Conservation (phyloP, 2,888 invertebrate species). For the Nemoura dubitans region DNA sequence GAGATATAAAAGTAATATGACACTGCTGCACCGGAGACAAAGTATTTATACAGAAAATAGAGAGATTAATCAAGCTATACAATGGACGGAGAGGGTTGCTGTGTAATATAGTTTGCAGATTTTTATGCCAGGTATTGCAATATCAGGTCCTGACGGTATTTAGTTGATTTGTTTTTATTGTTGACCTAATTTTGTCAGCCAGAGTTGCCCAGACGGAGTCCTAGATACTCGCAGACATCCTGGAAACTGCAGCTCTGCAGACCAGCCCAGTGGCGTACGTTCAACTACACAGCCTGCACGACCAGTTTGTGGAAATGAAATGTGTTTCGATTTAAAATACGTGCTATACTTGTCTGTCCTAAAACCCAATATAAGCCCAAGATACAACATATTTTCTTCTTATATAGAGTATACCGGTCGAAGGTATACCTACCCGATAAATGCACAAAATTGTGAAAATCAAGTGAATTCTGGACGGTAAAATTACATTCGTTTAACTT, state of each 20-base stretch:
- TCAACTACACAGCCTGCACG: no score
- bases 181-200: not conserved
- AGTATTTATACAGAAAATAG: not conserved
- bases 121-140: not conserved
- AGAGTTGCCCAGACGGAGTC: slow-evolving; percentile 7
- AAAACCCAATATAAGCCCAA: no score
- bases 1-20: not conserved
- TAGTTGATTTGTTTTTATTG: not conserved
- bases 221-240: not conserved
- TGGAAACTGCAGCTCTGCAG: not conserved
- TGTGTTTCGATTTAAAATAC: no score
- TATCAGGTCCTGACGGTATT: not conserved
- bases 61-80: not conserved
- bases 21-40: not conserved
- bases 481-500: no score
- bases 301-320: no score
- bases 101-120: not conserved
- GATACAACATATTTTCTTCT: no score
- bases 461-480: no score
- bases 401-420: no score
- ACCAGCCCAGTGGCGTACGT: not conserved
- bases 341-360: no score
- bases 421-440: no score
- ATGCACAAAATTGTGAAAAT: no score
- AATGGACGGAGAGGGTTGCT: not conserved